A percentile compares a stretch with the other conserved stretches of the same genome.
Evolutionary conservation across 2,113 vertebrate species (phyloP).

Genomic region (Eudyptes chrysolophus): DNA sequence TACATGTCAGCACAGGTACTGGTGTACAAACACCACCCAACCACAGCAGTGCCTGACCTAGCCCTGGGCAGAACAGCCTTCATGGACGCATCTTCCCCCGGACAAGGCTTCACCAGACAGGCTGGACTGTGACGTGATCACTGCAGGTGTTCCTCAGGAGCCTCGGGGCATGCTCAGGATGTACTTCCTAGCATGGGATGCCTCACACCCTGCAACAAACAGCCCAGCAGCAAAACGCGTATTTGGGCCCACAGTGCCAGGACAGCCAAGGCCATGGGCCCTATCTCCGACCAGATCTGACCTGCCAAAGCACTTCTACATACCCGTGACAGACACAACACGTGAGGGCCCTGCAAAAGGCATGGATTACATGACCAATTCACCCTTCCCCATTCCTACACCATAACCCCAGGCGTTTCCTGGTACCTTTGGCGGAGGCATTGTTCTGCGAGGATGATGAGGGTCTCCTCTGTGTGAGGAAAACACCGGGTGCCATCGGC

Average conservation of each 20-base stretch:
- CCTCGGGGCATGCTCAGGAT: neutral
- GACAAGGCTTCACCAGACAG: neutral
- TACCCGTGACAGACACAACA: neutral
- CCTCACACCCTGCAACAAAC: neutral
- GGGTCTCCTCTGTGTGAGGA: slow-evolving; percentile 90
- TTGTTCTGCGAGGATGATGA: slow-evolving; percentile 92
- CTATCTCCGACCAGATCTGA: neutral
- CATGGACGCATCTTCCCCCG: neutral
- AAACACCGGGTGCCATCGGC: slow-evolving; percentile 95
- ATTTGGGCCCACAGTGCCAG: neutral
- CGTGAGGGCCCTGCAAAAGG: neutral
- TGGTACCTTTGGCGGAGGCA: slow-evolving; percentile 84
- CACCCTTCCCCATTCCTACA: slow-evolving; percentile 33
- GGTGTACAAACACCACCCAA: neutral
- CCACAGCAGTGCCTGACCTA: neutral
- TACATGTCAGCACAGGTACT: neutral
- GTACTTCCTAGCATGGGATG: neutral
- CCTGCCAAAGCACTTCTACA: neutral
- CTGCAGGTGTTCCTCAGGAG: neutral
- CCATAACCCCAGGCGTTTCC: slow-evolving; percentile 36
- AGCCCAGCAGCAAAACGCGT: neutral
- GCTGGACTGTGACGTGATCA: neutral
- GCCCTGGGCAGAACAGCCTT: neutral
- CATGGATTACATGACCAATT: fast-evolving
- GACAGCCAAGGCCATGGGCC: neutral